Evolutionary conservation across 1,140 invertebrate species (phyloP), one percentile per base, ranked within the genome.

Genomic region (Ptiloglossa arizonensis): DNA sequence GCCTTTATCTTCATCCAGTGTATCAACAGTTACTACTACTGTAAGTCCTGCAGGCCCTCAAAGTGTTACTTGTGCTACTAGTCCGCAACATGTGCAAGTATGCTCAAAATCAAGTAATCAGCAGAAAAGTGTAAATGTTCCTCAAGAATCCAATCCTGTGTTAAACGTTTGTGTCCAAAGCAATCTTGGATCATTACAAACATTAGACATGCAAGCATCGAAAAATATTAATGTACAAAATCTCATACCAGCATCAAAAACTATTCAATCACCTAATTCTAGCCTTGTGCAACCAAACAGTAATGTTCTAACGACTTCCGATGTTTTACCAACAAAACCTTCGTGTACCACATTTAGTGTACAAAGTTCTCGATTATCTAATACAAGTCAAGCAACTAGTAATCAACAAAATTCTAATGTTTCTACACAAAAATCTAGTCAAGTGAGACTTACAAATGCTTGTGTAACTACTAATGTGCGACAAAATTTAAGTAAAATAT

Each of bases 61-160:
- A 76, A 89, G 78, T 68, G 80, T 86, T 24, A 80, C 68, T 71
- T 81, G 83, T 63, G 75, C 85, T 13, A 83, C 82, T 71, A 90
- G 85, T 86, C 85, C 89, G 11, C 89, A 90, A 56, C 86, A 87
- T 32, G 64, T 84, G 22, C 86, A 88, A 67, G 77, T 85, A 63
- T 87, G 79, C 59, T 76, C 82, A 1, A 89, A 89, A 63, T 24
- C 86, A 59, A 85, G 78, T 66, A 86, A 81, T 70, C 62, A 66
- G 24, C 87, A 87, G 6, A 86, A 82, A 52, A 82, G 52, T 59
- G 59, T 69, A 13, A 84, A 64, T 64, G 68, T 81, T 76, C 29
- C 74, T 64, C 86, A 85, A 63, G 87, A 87, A 54, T 66, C 76
- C 22, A 85, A 79, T 62, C 56, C 83, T 54, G 27, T 85, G 57